These are phyloP conservation scores for Coregonus clupeaformis DNA, from an alignment of 2,113 vertebrate species.

Conservation along the genomic window DNA sequence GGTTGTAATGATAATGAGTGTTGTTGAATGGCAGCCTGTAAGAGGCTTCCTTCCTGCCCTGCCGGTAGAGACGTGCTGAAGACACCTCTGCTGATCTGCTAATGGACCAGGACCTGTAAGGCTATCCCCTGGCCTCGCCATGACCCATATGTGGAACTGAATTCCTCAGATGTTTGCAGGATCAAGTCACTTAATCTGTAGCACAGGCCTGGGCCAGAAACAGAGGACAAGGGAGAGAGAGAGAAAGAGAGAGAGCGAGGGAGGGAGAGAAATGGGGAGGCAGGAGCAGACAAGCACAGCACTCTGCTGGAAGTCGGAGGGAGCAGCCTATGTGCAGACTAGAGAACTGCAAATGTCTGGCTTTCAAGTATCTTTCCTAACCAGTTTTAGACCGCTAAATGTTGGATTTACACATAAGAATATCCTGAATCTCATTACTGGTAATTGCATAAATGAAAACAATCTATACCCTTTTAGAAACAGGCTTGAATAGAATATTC, in stretches of 20 bases:
- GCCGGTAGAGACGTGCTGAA: constrained; percentile 49
- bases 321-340: constrained; percentile 49
- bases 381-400: constrained; percentile 55
- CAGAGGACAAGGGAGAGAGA: constrained; percentile 28
- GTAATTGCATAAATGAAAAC: constrained; percentile 52
- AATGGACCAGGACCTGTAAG: constrained; percentile 68
- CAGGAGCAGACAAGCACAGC: constrained; percentile 11
- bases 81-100: constrained; percentile 63
- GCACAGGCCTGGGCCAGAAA: constrained; percentile 48
- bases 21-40: constrained; percentile 40
- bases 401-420: constrained; percentile 59
- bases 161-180: constrained; percentile 75
- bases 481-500: too few species aligned
- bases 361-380: constrained; percentile 54
- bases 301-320: constrained; percentile 56
- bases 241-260: constrained; percentile 43
- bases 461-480: constrained; percentile 57
- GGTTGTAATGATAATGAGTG: constrained; percentile 41
- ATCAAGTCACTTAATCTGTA: constrained; percentile 73
- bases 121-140: constrained; percentile 74
- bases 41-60: constrained; percentile 44
- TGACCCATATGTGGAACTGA: constrained; percentile 76
- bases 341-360: constrained; percentile 66
- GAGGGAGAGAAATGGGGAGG: constrained; percentile 19
- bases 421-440: constrained; percentile 42